Percentiles rank a stretch among this genome's conserved stretches.
These are phyloP conservation scores for Vanessa atalanta DNA, from an alignment of 1,140 invertebrate genomes.

Conservation along the genomic window DNA sequence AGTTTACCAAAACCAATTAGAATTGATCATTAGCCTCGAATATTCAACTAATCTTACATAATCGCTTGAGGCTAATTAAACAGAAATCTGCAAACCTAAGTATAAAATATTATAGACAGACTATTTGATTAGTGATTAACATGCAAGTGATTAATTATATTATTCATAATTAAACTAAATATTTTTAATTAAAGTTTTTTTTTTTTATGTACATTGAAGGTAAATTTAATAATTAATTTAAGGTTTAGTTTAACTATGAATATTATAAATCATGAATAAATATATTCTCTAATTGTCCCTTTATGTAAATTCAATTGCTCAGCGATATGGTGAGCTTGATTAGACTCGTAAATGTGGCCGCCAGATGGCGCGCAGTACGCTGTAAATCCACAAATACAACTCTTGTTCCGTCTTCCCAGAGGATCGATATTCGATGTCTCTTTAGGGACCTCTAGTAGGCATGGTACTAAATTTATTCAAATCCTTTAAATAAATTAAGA, in stretches of 20 bases:
- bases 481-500: conserved; percentile 5
- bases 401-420: conserved; percentile 11
- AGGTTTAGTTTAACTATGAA: neutral
- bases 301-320: neutral
- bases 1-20: neutral
- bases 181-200: neutral
- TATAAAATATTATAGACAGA: neutral
- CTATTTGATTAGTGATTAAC: too few relatives aligned
- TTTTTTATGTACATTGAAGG: too few relatives aligned
- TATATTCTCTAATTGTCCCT: conserved; percentile 4
- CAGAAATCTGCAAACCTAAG: neutral
- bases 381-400: conserved; percentile 23
- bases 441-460: conserved; percentile 1
- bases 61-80: conserved; percentile 2
- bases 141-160: too few relatives aligned
- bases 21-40: neutral
- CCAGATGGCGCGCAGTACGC: conserved; percentile 7
- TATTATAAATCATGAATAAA: neutral
- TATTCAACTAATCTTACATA: conserved; percentile 2
- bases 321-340: conserved; percentile 10
- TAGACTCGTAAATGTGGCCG: conserved; percentile 21
- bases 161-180: neutral
- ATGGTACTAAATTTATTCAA: conserved; percentile 7
- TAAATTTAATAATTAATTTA: neutral
- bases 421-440: conserved; percentile 9